Conservation (phyloP, 2,888 invertebrate genomes). For the Sesamia inferens region DNA sequence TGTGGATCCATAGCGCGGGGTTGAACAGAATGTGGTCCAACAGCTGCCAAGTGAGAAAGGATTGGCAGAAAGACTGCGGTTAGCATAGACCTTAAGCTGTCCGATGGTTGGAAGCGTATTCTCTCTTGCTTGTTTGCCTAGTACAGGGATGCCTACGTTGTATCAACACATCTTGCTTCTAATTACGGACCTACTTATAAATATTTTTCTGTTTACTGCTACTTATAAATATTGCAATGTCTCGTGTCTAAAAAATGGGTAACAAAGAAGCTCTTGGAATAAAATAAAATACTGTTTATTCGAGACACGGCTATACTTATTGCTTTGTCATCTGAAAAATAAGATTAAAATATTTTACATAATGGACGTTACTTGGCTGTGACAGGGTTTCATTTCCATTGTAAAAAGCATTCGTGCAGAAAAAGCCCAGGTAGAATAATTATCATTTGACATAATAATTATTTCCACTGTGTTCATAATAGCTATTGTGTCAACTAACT, state of each 20-base stretch:
- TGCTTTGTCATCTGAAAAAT: conserved; percentile 49
- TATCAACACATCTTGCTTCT: conserved; percentile 19
- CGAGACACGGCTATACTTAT: conserved; percentile 27
- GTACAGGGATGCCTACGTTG: conserved; percentile 48
- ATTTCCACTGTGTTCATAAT: conserved; percentile 26
- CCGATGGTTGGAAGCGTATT: conserved; percentile 86
- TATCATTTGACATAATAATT: conserved; percentile 14
- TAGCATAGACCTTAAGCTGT: conserved; percentile 89
- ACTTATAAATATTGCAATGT: conserved; percentile 26
- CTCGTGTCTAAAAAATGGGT: conserved; percentile 35
- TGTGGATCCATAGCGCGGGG: conserved; percentile 99
- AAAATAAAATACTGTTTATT: conserved; percentile 32
- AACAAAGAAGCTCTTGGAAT: conserved; percentile 34
- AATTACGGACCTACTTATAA: conserved; percentile 12
- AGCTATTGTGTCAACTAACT: conserved; percentile 41
- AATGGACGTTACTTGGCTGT: conserved; percentile 28
- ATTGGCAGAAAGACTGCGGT: conserved; percentile 97
- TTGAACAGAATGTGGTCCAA: conserved; percentile 99
- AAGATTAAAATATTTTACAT: conserved; percentile 21
- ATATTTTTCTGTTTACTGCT: conserved; percentile 13
- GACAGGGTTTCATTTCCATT: conserved; percentile 26
- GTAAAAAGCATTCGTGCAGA: conserved; percentile 47
- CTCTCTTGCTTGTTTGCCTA: conserved; percentile 81
- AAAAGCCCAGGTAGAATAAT: conserved; percentile 35
- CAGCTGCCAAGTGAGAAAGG: conserved; percentile 98